A percentile compares a stretch with the other conserved stretches of the same genome.
Evolutionary conservation across 2,797 vertebrate genomes (phyloP).

Genomic region (Pithecia hirsuta): DNA sequence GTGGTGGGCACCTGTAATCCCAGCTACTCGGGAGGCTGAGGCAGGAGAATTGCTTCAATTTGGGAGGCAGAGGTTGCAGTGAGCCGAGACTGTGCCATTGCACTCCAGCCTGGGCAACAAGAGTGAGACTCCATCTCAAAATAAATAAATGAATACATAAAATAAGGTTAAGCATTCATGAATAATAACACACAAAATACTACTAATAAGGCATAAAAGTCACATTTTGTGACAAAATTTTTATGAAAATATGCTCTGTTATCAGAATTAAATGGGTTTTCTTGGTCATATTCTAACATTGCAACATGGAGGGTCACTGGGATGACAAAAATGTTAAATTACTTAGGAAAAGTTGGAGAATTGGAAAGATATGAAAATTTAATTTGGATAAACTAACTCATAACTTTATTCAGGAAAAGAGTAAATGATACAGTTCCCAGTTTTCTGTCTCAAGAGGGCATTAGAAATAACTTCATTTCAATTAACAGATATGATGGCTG

Average conservation of each 20-base stretch:
- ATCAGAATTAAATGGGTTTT: not conserved
- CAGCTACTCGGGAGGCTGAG: too few relatives aligned
- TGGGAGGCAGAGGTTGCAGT: too few relatives aligned
- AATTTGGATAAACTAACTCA: not conserved
- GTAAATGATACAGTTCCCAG: not conserved
- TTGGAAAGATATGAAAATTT: not conserved
- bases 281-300: not conserved
- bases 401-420: not conserved
- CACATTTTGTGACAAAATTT: not conserved
- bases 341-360: not conserved
- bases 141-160: too few relatives aligned
- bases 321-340: not conserved
- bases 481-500: not conserved
- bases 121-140: too few relatives aligned
- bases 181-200: not conserved
- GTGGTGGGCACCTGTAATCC: too few relatives aligned
- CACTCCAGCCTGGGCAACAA: too few relatives aligned
- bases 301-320: not conserved
- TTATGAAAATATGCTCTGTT: not conserved
- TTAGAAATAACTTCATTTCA: not conserved
- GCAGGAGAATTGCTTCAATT: too few relatives aligned
- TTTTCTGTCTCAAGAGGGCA: not conserved
- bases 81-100: too few relatives aligned
- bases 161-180: not conserved
- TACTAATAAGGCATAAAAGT: not conserved